Evolutionary conservation across 2,888 invertebrate genomes (phyloP), one percentile per base, ranked within the genome.

Genomic region (Lasioglossum vierecki): DNA sequence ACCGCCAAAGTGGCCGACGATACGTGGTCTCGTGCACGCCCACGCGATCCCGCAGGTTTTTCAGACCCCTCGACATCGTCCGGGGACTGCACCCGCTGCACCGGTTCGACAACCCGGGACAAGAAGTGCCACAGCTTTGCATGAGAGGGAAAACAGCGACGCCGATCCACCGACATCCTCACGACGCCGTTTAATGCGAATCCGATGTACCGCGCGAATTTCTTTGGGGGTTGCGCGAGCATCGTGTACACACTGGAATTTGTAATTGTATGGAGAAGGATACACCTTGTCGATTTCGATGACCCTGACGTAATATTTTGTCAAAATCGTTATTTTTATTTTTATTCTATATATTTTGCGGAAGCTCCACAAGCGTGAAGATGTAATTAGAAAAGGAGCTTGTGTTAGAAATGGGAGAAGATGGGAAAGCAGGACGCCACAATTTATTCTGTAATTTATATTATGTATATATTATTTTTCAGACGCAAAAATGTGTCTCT

Each of bases 1-100:
- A 90, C 80, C 79, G 44, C 76, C 90, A 90, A 90, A 88, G 89
- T 90, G 90, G 90, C 90, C 83, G 90, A 88, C 89, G 83, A 88
- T 88, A 85, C 86, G 86, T 82, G 79, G 81, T 76, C 80, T 77
- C 84, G 86, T 78, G 90, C 79, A 88, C 90, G 81, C 88, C 88
- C 90, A 88, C 90, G 88, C 83, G 88, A 88, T 89, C 88, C 87
- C 82, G 83, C 82, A 85, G 60, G 80, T 88, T 89, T 89, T 89
- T 89, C 89, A 11, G 13, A 83, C 81, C 82, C 86, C 80, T 83
- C 79, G 74, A 71, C 63, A 35, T 53, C 53, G 3, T 53, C 53
- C 9, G 53, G 9, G 22, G 53, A 53, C 53, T n/a, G 22, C 53
- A 53, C 22, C 53, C 53, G 39, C 49, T 68, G 46, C 39, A 18